Evolutionary conservation across 2,113 vertebrate genomes (phyloP), one percentile per base, ranked within the genome.

Genomic region (Noctilio leporinus): DNA sequence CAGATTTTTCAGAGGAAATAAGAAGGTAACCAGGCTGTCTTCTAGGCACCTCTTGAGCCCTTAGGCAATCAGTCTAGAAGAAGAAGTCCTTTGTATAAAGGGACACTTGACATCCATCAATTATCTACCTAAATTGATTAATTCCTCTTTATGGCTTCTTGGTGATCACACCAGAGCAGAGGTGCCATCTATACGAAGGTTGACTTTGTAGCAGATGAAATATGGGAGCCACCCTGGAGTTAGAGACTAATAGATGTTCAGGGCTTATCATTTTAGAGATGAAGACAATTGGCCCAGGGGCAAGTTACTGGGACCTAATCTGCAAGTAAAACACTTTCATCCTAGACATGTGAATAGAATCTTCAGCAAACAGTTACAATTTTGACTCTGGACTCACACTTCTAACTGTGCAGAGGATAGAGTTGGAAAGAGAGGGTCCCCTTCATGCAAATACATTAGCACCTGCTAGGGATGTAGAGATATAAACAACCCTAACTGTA

Each of bases 111-210:
- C 45, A 87, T 49, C 77, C 72, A 96, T 96, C 96, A 90, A 82
- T 96, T 96, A 96, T 93, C 93, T 47, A 73, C 72, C 92, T 93
- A 87, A 96, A 4, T 72, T 11, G 69, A 75, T 10, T 95, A 97
- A 94, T 97, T 93, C 70, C 64, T 81, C 38, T 95, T 97, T 92
- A 97, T 82, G 45, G 57, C 76, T 96, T 97, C 87, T 94, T 92
- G 85, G 87, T 85, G 86, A 93, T 75, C 92, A 73, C 81, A 65
- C 20, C 28, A 96, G 94, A 93, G 81, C 95, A 90, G 53, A 90
- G 84, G 92, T 92, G 77, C 55, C 59, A 94, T 96, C 47, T 90
- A 53, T 77, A 38, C 2, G 67, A 96, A 94, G 81, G 65, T 26
- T 96, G 95, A 95, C 72, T 92, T 89, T 94, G 75, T 78, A 86